phyloP scores from a whole-genome alignment of 64 coral and sea anemone species.

The Trachythela sp. region DNA sequence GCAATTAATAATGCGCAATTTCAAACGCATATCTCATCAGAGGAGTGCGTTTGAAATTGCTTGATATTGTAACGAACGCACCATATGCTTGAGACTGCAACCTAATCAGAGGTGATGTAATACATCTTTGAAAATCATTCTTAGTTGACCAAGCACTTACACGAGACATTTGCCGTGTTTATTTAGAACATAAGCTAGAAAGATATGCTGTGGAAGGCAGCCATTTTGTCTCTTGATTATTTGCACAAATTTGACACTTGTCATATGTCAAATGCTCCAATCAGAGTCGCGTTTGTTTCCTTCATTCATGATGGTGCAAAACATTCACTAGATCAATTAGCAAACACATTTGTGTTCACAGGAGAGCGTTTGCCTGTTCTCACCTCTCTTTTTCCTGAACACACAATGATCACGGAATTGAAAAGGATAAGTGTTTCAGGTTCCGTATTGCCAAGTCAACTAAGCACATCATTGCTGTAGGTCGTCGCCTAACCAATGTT shows the following conservation, averaged over 20 bases:
- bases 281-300: slow-evolving; percentile 8
- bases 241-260: slow-evolving; percentile 23
- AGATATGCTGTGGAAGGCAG: not conserved
- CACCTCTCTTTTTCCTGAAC: slow-evolving; percentile 20
- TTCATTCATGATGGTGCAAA: not conserved
- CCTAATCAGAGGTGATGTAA: not conserved
- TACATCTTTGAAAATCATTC: not conserved
- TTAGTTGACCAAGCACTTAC: not conserved
- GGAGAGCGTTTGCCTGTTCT: slow-evolving; percentile 23
- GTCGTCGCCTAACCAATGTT: not conserved
- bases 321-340: slow-evolving; percentile 27
- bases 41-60: not conserved
- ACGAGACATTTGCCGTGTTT: not conserved
- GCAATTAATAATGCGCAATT: not conserved
- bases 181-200: slow-evolving; percentile 9
- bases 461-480: slow-evolving; percentile 5
- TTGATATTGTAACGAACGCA: not conserved
- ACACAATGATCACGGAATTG: not conserved
- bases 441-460: not conserved
- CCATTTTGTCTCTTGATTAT: slow-evolving; percentile 26
- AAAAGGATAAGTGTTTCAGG: not conserved
- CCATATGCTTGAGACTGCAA: not conserved
- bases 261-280: slow-evolving; percentile 15
- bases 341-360: slow-evolving; percentile 9
- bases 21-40: not conserved